Base-by-base conservation (phyloP, 2,797 vertebrate species). In the Malurus splendens region DNA sequence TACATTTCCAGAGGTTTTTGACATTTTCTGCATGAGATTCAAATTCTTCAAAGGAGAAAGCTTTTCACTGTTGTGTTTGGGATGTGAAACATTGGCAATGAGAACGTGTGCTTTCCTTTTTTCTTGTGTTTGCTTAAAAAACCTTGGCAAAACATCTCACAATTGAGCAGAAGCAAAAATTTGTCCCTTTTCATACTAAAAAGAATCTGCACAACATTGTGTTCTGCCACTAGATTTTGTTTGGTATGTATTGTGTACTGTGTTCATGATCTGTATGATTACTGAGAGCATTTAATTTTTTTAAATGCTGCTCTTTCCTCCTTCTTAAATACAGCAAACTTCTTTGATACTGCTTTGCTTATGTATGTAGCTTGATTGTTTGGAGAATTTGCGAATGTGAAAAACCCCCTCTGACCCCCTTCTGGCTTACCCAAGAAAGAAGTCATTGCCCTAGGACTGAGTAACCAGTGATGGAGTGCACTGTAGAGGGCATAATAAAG, bases 371-470 rank as follows among this genome's bases (percentile, higher is more conserved):
- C 15, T 57, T 2, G 2, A 11, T 32, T 54, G 10, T 47, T 81
- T 39, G 33, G 45, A 45, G 23, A 48, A n/a, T 52, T 86, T 45
- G n/a, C 55, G 61, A 24, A 57, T 32, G 22, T 5, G 14, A 20
- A 48, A 38, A 12, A 1, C 1, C 1, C 4, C 1, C 7, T 60
- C 10, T 48, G 42, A 17, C 7, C 6, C 12, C 0, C 0, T 50
- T 42, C 7, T 66, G 25, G 12, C 7, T 57, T 90, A 41, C 14
- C 8, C 19, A 8, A 44, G 45, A 38, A 50, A 36, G 27, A 41
- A 57, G 22, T 64, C 32, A 36, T 81, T 57, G 55, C 44, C 6
- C 10, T 45, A 28, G 59, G 48, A 54, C 42, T 39, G 25, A 71
- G 38, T 48, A 42, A 54, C 41, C 2, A 3, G 13, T 67, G 59